Percentiles rank a stretch among this genome's conserved stretches.
phyloP scores from a whole-genome alignment of 2,888 invertebrate genomes.

The Hetaerina titia region DNA sequence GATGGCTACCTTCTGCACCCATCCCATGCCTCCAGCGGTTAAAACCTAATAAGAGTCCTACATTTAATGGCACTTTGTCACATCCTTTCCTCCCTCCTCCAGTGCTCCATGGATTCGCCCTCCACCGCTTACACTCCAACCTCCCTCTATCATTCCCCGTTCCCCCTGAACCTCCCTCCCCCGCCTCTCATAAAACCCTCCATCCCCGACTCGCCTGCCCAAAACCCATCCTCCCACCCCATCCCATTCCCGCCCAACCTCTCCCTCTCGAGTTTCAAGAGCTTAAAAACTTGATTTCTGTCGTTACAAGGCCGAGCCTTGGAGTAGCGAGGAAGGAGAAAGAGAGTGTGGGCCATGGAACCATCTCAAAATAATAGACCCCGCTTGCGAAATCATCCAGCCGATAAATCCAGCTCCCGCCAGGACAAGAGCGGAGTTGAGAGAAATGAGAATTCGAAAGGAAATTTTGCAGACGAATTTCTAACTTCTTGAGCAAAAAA shows the following conservation, averaged over 20 bases:
- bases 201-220: neutral
- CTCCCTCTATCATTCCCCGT: neutral
- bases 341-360: neutral
- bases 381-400: neutral
- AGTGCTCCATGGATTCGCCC: neutral
- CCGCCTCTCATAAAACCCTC: neutral
- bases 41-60: neutral
- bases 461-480: neutral
- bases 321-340: neutral
- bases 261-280: neutral
- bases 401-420: neutral
- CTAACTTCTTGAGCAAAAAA: neutral
- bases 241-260: neutral
- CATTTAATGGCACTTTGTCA: neutral
- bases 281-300: slow-evolving; percentile 6
- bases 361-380: neutral
- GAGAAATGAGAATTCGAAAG: neutral
- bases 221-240: too few relatives aligned
- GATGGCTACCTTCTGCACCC: neutral
- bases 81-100: neutral
- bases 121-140: neutral
- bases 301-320: neutral
- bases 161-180: neutral
- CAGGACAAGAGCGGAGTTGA: neutral
- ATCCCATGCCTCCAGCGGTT: neutral